Evolutionary conservation across 2,113 vertebrate species (phyloP), one percentile per base, ranked within the genome.

Genomic region (Psilopsiagon aurifrons): DNA sequence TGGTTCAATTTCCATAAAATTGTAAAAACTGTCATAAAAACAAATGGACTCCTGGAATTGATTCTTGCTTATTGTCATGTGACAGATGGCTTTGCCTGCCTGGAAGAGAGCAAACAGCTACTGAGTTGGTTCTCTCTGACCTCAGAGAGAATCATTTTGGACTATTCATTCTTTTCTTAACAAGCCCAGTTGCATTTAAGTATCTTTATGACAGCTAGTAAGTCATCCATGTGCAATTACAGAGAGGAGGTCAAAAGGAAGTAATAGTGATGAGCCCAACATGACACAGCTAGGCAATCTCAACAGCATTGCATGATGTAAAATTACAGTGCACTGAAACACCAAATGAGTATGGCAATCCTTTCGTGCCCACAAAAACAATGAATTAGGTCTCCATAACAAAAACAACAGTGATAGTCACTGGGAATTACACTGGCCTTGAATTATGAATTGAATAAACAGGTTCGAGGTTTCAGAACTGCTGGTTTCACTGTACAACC

Each of bases 171-270:
- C 51, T 68, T 78, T 67, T 73, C 81, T 73, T 74, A 88, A 94
- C 14, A 25, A 94, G 51, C 52, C 77, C 29, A 12, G 73, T 35
- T 73, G 83, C 66, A 86, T 79, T 84, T 84, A 90, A 70, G 76
- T 57, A 92, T 60, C 43, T 94, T 90, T 86, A 71, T 2, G 6
- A 88, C 73, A 82, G 90, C 80, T n/a, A 71, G 29, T 90, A 94
- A 95, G 80, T 88, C 92, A 95, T 79, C 77, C 73, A 22, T 14
- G 62, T 6, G 62, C 82, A 95, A 92, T 93, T 94, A 93, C 66
- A 57, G 19, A 90, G 93, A 88, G 74, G 73, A 94, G 88, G 95
- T 93, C 92, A 94, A 86, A 93, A 96, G 94, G 95, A 96, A 96
- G 83, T 75, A 92, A 82, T n/a, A 92, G 88, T 3, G 74, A 95